Base-by-base conservation (phyloP, 2,113 vertebrate genomes). In the Pelecanus crispus region DNA sequence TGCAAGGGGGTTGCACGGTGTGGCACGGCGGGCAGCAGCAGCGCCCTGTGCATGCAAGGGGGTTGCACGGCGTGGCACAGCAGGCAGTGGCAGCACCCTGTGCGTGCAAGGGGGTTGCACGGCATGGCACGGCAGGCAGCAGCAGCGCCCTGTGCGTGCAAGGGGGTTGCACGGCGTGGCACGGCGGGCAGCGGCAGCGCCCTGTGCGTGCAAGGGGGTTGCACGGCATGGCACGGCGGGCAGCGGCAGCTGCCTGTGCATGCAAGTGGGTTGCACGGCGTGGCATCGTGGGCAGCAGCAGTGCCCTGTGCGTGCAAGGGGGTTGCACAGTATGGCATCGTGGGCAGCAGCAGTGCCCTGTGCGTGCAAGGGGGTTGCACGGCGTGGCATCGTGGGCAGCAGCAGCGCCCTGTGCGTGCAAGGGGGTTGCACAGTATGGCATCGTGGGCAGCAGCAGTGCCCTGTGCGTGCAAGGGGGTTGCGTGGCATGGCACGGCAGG, bases 111-210 rank as follows among this genome's bases (percentile, higher is more conserved):
- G 20, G 26, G 59, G 17, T 2, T 28, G 53, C 20, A 67, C 10
- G 8, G 56, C 56, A 52, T 2, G 10, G 47, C 17, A 78, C 7
- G 2, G 63, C 0, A 8, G n/a, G n/a, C n/a, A n/a, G n/a, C n/a
- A n/a, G n/a, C n/a, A n/a, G n/a, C n/a, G n/a, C n/a, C n/a, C n/a
- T 22, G 20, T 26, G 50, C 6, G 5, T 6, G 26, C 58, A 31
- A 50, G 26, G 15, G 40, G 11, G 10, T 3, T 25, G 21, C 47
- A 36, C 2, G 4, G 42, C 1, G 26, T 0, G 2, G 38, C 15
- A 18, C 0, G 8, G 71, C 11, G 25, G 50, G 25, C 50, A 15
- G 25, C 25, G 15, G 50, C 13, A 9, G 50, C 3, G 3, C 7
- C 47, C 25, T 20, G 34, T 4, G 16, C 1, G 1, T 10, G 36